Percentiles rank a stretch among this genome's conserved stretches.
Conservation (phyloP, 1,140 invertebrate species). For the Trichogramma pretiosum region DNA sequence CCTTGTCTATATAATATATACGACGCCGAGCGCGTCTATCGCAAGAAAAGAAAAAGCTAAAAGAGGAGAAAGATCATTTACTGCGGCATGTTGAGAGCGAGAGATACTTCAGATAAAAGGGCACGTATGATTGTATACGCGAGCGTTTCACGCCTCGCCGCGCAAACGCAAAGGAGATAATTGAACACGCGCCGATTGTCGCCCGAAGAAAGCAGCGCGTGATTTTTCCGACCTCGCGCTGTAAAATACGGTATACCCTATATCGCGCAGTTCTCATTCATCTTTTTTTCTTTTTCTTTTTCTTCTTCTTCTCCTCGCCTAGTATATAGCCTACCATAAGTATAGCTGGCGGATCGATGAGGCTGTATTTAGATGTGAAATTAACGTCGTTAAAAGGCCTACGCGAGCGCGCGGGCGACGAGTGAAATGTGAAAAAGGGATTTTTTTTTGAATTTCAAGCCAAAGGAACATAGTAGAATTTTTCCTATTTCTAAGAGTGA, state of each 20-base stretch:
- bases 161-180: constrained; percentile 16
- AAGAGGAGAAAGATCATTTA: constrained; percentile 1
- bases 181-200: constrained; percentile 12
- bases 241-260: too few relatives aligned
- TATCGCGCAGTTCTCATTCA: too few relatives aligned
- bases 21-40: background rate
- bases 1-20: background rate
- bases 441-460: too few relatives aligned
- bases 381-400: constrained; percentile 5
- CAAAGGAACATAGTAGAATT: too few relatives aligned
- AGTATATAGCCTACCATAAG: too few relatives aligned
- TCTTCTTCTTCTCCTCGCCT: background rate
- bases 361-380: constrained; percentile 15
- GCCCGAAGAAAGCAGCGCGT: background rate
- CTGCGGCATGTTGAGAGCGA: background rate
- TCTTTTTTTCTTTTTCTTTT: background rate
- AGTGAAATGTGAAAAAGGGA: background rate
- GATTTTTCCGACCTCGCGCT: too few relatives aligned
- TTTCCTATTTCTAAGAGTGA: too few relatives aligned
- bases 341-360: background rate
- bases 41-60: background rate
- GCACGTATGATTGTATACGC: background rate
- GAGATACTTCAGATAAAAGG: constrained; percentile 10
- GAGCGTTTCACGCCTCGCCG: background rate
- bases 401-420: background rate